Evolutionary conservation across 1,140 invertebrate species (phyloP).

Genomic region (Scaptomyza hsui): DNA sequence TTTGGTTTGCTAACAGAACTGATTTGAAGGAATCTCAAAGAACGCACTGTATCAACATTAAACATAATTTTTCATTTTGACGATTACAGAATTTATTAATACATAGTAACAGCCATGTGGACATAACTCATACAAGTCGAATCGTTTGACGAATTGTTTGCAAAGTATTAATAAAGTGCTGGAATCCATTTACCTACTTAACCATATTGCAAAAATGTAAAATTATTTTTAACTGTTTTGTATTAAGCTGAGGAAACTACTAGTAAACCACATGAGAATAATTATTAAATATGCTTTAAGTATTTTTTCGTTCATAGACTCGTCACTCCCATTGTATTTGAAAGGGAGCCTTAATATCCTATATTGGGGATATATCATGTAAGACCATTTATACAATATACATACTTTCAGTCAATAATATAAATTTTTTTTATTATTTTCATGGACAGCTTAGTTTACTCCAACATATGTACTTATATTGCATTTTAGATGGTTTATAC

Average conservation of each 20-base stretch:
- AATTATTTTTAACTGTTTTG: conserved; percentile 13
- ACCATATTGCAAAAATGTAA: conserved; percentile 18
- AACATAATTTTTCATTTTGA: conserved; percentile 23
- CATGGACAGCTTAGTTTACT: conserved; percentile 51
- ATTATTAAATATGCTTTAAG: conserved; percentile 43
- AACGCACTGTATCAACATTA: conserved; percentile 50
- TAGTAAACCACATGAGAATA: conserved; percentile 16
- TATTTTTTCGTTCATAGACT: conserved; percentile 44
- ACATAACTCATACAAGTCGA: not conserved
- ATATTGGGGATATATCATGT: conserved; percentile 25
- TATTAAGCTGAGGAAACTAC: conserved; percentile 15
- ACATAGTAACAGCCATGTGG: not conserved
- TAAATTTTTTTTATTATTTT: conserved; percentile 49
- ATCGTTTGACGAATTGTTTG: conserved; percentile 1
- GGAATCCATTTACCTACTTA: conserved; percentile 3
- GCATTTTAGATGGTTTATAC: conserved; percentile 66
- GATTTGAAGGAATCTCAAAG: conserved; percentile 56
- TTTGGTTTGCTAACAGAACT: conserved; percentile 44
- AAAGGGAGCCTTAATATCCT: conserved; percentile 37
- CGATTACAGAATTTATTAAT: conserved; percentile 23
- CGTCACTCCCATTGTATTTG: conserved; percentile 37
- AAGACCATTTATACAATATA: conserved; percentile 38
- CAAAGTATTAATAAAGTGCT: conserved; percentile 12
- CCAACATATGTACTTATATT: conserved; percentile 69
- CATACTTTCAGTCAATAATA: conserved; percentile 47